Evolutionary conservation across 2,888 invertebrate genomes (phyloP).

Genomic region (Ectemnius cavifrons): DNA sequence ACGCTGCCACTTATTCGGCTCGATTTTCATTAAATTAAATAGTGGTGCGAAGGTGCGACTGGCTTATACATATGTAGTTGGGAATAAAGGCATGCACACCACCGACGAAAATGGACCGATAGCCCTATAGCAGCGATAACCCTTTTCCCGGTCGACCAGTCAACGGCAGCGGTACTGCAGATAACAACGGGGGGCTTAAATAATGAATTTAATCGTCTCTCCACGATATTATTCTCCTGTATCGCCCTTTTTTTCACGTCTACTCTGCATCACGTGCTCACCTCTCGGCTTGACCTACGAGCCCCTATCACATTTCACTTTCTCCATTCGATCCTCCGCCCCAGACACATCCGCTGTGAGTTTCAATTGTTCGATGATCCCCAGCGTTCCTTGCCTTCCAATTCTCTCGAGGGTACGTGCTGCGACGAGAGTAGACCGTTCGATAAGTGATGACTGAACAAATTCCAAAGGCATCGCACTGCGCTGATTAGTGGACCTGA

Average conservation of each 20-base stretch:
- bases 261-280: conserved; percentile 30
- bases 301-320: conserved; percentile 18
- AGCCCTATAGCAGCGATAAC: conserved; percentile 52
- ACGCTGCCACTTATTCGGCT: too few relatives aligned
- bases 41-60: conserved; percentile 21
- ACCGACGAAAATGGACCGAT: conserved; percentile 38
- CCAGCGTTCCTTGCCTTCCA: background rate
- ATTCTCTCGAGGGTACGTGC: background rate
- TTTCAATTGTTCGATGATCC: background rate
- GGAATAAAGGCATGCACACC: conserved; percentile 18
- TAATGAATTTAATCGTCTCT: conserved; percentile 51
- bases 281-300: conserved; percentile 37
- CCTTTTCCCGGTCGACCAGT: conserved; percentile 51
- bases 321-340: background rate
- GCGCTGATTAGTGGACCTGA: conserved; percentile 12
- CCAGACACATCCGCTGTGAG: background rate
- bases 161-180: conserved; percentile 15
- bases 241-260: conserved; percentile 31
- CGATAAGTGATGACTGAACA: conserved; percentile 53
- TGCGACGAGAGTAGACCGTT: background rate
- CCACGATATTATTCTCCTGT: conserved; percentile 39
- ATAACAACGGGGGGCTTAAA: conserved; percentile 47
- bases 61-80: background rate
- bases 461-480: conserved; percentile 45
- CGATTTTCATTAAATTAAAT: background rate